Conservation (phyloP, 2,113 vertebrate genomes). For the Tilapia sparmanii region DNA sequence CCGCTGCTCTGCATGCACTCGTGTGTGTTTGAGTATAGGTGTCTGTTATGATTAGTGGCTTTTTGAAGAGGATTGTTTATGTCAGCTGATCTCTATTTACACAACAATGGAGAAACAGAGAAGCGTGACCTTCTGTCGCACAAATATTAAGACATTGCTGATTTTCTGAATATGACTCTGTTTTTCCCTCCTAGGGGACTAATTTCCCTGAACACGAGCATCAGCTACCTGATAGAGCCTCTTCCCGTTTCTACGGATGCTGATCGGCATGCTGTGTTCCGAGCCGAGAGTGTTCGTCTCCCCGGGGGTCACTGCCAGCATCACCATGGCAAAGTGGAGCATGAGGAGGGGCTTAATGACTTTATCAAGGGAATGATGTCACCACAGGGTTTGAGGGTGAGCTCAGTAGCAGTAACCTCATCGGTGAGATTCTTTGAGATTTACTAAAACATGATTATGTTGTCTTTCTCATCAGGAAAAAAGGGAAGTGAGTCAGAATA, state of each 20-base stretch:
- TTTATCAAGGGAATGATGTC: constrained; percentile 68
- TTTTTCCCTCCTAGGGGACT: constrained; percentile 80
- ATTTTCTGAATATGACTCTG: not conserved
- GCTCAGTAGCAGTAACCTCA: not conserved
- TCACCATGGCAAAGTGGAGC: constrained; percentile 21
- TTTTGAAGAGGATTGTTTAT: not conserved
- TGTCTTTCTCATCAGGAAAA: constrained; percentile 68
- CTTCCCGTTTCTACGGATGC: constrained; percentile 49
- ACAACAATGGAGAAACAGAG: not conserved
- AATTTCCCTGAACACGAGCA: constrained; percentile 78
- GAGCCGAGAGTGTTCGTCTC: constrained; percentile 75
- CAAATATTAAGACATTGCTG: not conserved
- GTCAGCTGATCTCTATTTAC: constrained; percentile 1
- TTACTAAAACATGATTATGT: not conserved
- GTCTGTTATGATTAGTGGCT: not conserved
- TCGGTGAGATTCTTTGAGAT: not conserved
- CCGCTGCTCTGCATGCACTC: not conserved
- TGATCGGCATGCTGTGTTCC: constrained; percentile 80
- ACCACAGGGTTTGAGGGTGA: constrained; percentile 70
- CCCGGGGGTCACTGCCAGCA: constrained; percentile 74
- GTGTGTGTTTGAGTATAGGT: not conserved
- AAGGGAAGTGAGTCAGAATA: constrained; percentile 79
- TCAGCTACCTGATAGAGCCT: constrained; percentile 89
- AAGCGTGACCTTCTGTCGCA: not conserved
- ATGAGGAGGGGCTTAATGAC: constrained; percentile 43